These are phyloP conservation scores for Microcebus griseorufus DNA, from an alignment of 2,113 vertebrate species.

Conservation along the genomic window DNA sequence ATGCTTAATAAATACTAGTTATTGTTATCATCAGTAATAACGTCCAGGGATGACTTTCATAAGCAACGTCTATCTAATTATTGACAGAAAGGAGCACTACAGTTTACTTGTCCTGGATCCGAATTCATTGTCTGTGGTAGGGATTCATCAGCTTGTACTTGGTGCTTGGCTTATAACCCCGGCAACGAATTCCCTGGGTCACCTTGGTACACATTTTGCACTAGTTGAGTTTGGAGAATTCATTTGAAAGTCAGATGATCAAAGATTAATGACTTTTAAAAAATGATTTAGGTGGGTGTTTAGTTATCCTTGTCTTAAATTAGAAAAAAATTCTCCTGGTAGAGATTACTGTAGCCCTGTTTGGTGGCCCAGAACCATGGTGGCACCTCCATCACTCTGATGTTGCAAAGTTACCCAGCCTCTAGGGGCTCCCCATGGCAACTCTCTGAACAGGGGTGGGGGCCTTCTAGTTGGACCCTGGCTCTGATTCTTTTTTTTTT, in stretches of 20 bases:
- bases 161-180: constrained; percentile 15
- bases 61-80: constrained; percentile 33
- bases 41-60: constrained; percentile 30
- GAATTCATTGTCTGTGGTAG: constrained; percentile 11
- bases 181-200: constrained; percentile 22
- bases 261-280: constrained; percentile 58
- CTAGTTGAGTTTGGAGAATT: constrained; percentile 50
- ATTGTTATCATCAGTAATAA: constrained; percentile 39
- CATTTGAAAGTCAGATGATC: constrained; percentile 45
- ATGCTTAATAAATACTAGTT: background rate
- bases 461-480: background rate
- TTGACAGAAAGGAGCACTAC: constrained; percentile 36
- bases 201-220: constrained; percentile 22
- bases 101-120: background rate
- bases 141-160: constrained; percentile 12
- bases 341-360: constrained; percentile 33
- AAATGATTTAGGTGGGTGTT: constrained; percentile 57
- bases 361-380: background rate
- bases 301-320: constrained; percentile 65
- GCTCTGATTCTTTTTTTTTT: background rate
- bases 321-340: constrained; percentile 35
- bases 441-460: background rate
- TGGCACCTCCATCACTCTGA: background rate
- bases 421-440: background rate
- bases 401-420: background rate